Evolutionary conservation across 2,797 vertebrate genomes (phyloP).

Genomic region (Ctenopoma kingsleyae): DNA sequence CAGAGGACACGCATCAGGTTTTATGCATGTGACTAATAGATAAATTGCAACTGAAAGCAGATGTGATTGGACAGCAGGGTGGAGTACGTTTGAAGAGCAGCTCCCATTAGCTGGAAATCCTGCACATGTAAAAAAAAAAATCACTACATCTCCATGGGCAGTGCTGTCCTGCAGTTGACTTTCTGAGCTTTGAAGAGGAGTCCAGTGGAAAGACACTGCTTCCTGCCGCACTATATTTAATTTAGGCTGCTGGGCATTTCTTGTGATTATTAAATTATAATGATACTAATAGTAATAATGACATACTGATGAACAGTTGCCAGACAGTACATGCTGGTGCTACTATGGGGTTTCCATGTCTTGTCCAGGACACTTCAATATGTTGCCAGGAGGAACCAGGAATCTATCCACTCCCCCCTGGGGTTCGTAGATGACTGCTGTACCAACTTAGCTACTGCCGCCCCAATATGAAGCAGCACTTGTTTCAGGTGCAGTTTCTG

Average conservation of each 20-base stretch:
- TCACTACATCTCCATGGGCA: background rate
- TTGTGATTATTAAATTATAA: background rate
- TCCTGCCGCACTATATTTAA: background rate
- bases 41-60: background rate
- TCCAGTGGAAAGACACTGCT: background rate
- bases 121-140: slow-evolving; percentile 4
- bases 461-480: background rate
- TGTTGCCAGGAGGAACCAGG: no score
- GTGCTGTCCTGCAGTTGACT: background rate
- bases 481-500: background rate
- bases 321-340: no score
- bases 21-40: slow-evolving; percentile 13
- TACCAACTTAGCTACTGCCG: no score
- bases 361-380: no score
- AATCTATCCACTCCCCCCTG: no score
- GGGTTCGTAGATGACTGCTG: no score
- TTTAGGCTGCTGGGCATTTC: background rate
- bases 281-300: no score
- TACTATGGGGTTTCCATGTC: no score
- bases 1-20: slow-evolving; percentile 1
- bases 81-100: background rate
- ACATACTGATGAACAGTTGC: no score
- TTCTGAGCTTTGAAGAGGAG: background rate
- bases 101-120: slow-evolving; percentile 13
- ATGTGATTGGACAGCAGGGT: background rate